Conservation (phyloP, 2,113 vertebrate genomes). For the Spizaetus ornatus region DNA sequence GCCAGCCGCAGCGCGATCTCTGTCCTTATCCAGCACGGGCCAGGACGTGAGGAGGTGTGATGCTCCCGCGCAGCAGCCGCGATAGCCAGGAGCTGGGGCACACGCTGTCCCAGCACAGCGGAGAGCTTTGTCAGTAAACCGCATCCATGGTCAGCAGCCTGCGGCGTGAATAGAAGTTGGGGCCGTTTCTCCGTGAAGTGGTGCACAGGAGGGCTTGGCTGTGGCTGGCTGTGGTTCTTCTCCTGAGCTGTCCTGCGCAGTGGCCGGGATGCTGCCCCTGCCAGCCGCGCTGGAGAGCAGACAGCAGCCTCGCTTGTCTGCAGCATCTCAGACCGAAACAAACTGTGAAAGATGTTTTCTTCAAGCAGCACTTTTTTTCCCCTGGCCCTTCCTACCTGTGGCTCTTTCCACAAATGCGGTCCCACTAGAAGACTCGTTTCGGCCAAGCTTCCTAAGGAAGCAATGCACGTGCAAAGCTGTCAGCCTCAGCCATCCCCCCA, state of each 20-base stretch:
- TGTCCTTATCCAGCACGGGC: not conserved
- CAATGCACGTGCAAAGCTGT: fast-evolving
- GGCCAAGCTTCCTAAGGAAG: not conserved
- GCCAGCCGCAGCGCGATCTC: fast-evolving
- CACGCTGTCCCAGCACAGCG: not conserved
- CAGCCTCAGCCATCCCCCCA: not conserved
- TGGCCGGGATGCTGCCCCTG: not conserved
- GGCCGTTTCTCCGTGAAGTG: not conserved
- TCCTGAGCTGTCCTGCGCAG: not conserved
- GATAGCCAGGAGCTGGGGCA: not conserved
- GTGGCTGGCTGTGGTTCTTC: not conserved
- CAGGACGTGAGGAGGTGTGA: not conserved
- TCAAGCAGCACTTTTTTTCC: not conserved
- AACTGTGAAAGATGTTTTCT: not conserved
- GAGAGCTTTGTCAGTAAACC: not conserved
- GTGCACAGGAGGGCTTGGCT: not conserved
- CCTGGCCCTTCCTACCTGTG: not conserved
- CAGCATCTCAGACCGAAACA: not conserved
- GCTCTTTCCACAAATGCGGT: not conserved
- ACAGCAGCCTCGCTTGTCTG: not conserved
- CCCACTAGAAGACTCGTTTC: fast-evolving
- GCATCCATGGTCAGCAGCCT: not conserved
- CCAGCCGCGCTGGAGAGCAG: not conserved
- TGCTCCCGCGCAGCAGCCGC: not conserved
- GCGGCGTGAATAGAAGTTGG: no score